Conservation (phyloP, 2,113 vertebrate species). For the Nanger granti region DNA sequence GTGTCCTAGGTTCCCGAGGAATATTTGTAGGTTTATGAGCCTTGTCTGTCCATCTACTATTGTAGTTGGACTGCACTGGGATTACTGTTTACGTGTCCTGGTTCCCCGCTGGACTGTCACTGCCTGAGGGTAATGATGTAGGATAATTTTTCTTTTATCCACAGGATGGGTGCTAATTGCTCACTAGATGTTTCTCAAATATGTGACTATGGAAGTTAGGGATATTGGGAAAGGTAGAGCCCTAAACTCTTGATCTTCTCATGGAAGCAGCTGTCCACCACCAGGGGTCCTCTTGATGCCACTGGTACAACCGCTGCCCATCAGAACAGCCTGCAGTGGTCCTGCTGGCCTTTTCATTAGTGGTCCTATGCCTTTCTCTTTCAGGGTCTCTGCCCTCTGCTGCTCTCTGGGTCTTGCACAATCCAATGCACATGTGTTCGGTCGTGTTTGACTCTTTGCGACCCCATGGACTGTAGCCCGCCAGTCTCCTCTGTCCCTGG, state of each 20-base stretch:
- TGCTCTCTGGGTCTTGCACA: neutral
- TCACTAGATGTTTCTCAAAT: neutral
- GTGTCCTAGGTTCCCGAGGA: neutral
- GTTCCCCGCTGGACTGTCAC: neutral
- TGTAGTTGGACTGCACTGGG: neutral
- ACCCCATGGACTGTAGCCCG: neutral
- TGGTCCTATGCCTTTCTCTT: neutral
- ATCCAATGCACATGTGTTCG: neutral
- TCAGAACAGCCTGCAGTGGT: neutral
- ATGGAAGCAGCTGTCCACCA: neutral
- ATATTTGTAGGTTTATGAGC: neutral
- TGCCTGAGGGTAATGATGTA: neutral
- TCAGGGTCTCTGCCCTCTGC: neutral
- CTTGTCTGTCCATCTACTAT: rapidly evolving
- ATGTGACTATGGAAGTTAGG: neutral
- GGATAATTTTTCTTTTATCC: neutral
- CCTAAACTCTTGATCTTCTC: neutral
- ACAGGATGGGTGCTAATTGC: neutral
- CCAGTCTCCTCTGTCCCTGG: neutral
- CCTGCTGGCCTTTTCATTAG: neutral
- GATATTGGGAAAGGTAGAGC: neutral
- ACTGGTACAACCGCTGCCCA: neutral
- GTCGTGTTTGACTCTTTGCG: neutral
- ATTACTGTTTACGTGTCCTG: neutral
- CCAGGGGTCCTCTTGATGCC: neutral